Percentiles rank a stretch among this genome's conserved stretches.
These are phyloP conservation scores for Albula glossodonta DNA, from an alignment of 2,113 vertebrate genomes.

Conservation along the genomic window DNA sequence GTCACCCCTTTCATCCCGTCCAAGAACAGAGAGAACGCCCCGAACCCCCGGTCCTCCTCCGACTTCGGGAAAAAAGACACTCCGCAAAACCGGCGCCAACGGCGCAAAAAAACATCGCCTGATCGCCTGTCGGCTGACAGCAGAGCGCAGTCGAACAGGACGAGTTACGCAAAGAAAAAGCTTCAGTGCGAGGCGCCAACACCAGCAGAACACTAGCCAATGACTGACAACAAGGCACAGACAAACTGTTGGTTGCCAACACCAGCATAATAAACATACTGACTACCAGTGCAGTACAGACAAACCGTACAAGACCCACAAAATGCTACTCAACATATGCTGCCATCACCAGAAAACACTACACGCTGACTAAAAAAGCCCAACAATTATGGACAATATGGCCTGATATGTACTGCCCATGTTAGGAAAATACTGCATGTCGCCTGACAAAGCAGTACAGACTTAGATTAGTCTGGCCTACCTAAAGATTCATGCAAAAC, in stretches of 20 bases:
- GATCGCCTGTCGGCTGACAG: neutral
- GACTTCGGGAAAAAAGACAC: neutral
- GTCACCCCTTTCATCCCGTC: conserved; percentile 21
- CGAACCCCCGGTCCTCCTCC: neutral
- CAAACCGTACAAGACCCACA: neutral
- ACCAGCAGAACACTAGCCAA: neutral
- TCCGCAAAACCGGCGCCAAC: neutral
- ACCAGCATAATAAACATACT: neutral
- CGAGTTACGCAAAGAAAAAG: neutral
- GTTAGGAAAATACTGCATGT: too few relatives aligned
- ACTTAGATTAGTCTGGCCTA: too few relatives aligned
- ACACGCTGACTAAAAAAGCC: neutral
- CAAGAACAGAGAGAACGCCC: neutral
- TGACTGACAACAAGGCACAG: neutral
- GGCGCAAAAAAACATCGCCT: neutral
- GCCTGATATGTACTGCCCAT: too few relatives aligned
- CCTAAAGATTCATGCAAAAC: too few relatives aligned
- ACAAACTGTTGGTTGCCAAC: neutral
- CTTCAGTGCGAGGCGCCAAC: neutral
- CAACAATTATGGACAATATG: too few relatives aligned
- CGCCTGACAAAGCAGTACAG: too few relatives aligned
- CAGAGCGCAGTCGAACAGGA: neutral
- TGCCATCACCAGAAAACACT: neutral
- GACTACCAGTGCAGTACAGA: neutral
- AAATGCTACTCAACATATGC: neutral